Evolutionary conservation across 1,140 invertebrate genomes (phyloP).

Genomic region (Drosophila pseudoobscura): DNA sequence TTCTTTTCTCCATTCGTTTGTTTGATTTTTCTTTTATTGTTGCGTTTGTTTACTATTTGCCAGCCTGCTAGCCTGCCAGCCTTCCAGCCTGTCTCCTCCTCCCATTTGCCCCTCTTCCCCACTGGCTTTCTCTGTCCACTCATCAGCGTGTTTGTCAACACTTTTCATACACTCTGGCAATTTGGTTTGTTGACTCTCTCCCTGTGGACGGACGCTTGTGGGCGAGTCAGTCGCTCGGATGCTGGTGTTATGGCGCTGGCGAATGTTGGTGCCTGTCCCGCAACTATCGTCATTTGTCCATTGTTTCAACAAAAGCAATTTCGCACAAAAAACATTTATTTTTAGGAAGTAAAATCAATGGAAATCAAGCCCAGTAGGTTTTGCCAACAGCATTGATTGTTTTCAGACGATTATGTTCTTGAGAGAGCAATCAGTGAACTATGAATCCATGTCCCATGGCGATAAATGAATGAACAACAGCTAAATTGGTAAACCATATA

Average conservation of each 20-base stretch:
- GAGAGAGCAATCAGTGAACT: too few relatives aligned
- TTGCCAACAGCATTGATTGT: too few relatives aligned
- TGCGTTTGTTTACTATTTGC: background rate
- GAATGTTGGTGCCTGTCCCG: too few relatives aligned
- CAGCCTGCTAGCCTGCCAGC: constrained; percentile 7
- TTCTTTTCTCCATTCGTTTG: constrained; percentile 15
- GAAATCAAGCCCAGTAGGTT: too few relatives aligned
- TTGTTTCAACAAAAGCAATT: too few relatives aligned
- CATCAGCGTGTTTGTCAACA: constrained; percentile 45
- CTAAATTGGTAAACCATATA: too few relatives aligned
- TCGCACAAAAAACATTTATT: too few relatives aligned
- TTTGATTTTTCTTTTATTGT: constrained; percentile 27
- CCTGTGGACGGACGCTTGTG: background rate
- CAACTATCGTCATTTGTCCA: too few relatives aligned
- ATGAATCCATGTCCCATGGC: too few relatives aligned
- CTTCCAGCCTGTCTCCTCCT: constrained; percentile 12
- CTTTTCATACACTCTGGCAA: constrained; percentile 44
- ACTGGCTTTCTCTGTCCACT: background rate
- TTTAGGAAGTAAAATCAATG: too few relatives aligned
- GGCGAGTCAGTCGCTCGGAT: background rate
- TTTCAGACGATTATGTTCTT: too few relatives aligned
- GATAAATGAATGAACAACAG: too few relatives aligned
- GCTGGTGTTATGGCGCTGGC: background rate
- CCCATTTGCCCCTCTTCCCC: constrained; percentile 1
- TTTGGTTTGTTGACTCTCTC: constrained; percentile 15